Conservation (phyloP, 1,140 invertebrate genomes). For the Patella vulgata region DNA sequence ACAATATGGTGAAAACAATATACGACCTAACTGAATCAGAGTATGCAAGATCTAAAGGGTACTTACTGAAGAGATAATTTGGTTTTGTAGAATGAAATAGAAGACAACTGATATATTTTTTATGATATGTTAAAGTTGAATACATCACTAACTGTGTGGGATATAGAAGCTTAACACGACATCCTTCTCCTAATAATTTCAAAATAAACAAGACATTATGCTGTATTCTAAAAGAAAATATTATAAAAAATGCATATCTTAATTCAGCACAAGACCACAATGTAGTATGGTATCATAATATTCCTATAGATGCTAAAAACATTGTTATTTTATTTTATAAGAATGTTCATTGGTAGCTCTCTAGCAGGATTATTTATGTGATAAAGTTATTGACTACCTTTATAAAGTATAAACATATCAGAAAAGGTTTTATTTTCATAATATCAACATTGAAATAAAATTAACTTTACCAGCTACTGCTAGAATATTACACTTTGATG, state of each 20-base stretch:
- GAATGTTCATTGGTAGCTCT: too few relatives aligned
- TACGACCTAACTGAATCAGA: too few relatives aligned
- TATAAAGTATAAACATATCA: too few relatives aligned
- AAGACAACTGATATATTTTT: constrained; percentile 63
- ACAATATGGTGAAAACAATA: not conserved
- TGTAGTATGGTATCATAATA: too few relatives aligned
- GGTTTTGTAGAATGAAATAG: constrained; percentile 67
- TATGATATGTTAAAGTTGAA: constrained; percentile 52
- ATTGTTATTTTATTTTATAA: too few relatives aligned
- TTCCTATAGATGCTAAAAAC: too few relatives aligned
- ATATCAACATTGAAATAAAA: not conserved
- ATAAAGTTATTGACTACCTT: too few relatives aligned
- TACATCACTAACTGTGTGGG: constrained; percentile 61
- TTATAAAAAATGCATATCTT: too few relatives aligned
- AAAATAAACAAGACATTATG: not conserved
- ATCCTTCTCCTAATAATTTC: constrained; percentile 46
- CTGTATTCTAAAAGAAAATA: not conserved
- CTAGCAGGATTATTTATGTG: too few relatives aligned
- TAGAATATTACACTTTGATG: constrained; percentile 61
- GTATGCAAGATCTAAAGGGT: too few relatives aligned
- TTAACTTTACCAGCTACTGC: constrained; percentile 64
- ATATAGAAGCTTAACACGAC: constrained; percentile 55
- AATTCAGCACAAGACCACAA: too few relatives aligned
- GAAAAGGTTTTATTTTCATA: too few relatives aligned
- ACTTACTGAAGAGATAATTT: constrained; percentile 69